Percentiles rank a stretch among this genome's conserved stretches.
phyloP scores from a whole-genome alignment of 2,797 vertebrate species.

The Nannoperca obscura region DNA sequence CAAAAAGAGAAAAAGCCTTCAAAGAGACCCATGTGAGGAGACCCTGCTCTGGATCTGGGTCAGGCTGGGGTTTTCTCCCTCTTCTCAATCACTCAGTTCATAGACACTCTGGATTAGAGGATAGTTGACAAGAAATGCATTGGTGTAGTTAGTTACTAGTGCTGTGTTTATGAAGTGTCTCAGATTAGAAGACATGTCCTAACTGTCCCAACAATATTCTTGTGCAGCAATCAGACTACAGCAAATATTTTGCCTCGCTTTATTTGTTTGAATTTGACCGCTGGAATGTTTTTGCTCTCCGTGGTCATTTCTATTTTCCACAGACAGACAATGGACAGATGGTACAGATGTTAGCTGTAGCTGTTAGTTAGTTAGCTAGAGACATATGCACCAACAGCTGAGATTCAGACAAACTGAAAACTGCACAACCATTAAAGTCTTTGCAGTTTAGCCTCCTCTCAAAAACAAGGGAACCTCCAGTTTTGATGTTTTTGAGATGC shows the following conservation, averaged over 20 bases:
- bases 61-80: constrained; percentile 16
- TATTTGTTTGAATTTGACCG: background rate
- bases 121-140: constrained; percentile 19
- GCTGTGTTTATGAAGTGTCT: background rate
- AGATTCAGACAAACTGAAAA: background rate
- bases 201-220: background rate
- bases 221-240: background rate
- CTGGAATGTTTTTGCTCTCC: background rate
- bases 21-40: constrained; percentile 33
- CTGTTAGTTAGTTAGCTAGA: background rate
- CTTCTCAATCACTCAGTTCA: background rate
- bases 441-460: no score
- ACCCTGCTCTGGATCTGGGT: constrained; percentile 46
- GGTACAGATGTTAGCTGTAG: background rate
- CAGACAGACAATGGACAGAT: background rate
- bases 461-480: background rate
- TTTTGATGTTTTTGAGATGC: background rate
- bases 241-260: background rate
- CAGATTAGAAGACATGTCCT: background rate
- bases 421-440: no score
- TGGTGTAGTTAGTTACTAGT: background rate
- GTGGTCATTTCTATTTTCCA: background rate
- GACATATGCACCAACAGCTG: background rate
- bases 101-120: background rate
- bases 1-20: constrained; percentile 37